Evolutionary conservation across 2,888 invertebrate species (phyloP).

Genomic region (Lymantria dispar): DNA sequence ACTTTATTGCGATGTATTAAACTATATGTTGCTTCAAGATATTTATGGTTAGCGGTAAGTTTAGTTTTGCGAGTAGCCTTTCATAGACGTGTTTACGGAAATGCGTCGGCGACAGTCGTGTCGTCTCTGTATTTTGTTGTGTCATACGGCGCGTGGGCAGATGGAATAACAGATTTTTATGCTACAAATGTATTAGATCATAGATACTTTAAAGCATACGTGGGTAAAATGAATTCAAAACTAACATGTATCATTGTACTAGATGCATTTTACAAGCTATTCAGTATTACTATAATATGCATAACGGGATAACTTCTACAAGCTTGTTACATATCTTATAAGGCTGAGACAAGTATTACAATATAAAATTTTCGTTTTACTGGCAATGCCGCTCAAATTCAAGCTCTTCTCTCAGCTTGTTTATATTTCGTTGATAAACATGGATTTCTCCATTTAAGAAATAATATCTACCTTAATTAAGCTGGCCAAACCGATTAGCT

Average conservation of each 20-base stretch:
- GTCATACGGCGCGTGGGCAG: conserved; percentile 60
- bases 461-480: too few species aligned
- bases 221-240: conserved; percentile 7
- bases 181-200: conserved; percentile 26
- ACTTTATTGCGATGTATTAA: conserved; percentile 29
- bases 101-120: conserved; percentile 63
- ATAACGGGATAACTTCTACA: too few species aligned
- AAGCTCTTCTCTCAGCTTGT: too few species aligned
- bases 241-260: not conserved
- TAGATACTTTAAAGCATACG: conserved; percentile 11
- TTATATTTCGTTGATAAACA: too few species aligned
- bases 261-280: not conserved
- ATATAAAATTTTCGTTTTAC: too few species aligned
- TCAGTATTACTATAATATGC: too few species aligned
- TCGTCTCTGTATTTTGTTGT: conserved; percentile 52
- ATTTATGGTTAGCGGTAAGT: conserved; percentile 21
- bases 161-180: conserved; percentile 59
- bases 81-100: conserved; percentile 58
- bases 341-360: too few species aligned
- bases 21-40: conserved; percentile 10
- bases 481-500: too few species aligned
- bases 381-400: too few species aligned
- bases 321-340: too few species aligned
- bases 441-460: too few species aligned
- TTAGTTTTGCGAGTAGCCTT: conserved; percentile 43